These are phyloP conservation scores for Trachelus stipa DNA, from an alignment of 2,888 invertebrate species.

Conservation along the genomic window DNA sequence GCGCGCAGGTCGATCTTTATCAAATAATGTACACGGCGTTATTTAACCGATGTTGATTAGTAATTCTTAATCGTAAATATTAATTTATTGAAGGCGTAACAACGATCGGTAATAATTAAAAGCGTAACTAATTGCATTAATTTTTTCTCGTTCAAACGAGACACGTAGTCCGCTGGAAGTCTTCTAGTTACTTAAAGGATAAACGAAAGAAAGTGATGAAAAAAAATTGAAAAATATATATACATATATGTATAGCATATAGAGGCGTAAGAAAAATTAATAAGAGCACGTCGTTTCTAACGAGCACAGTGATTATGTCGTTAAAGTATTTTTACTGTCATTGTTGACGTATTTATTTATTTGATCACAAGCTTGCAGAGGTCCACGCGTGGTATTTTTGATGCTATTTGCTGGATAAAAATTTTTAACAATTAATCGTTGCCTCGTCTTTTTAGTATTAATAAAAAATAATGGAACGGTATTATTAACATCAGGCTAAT, in stretches of 20 bases:
- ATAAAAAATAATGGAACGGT: background rate
- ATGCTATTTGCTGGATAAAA: background rate
- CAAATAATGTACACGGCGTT: slow-evolving; percentile 29
- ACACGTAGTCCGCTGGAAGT: background rate
- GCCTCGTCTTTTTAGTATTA: background rate
- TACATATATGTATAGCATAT: slow-evolving; percentile 20
- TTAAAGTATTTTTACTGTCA: slow-evolving; percentile 32
- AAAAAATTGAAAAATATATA: background rate
- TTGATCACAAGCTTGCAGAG: slow-evolving; percentile 30
- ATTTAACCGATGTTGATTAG: slow-evolving; percentile 2
- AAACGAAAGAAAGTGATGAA: background rate
- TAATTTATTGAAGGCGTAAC: slow-evolving; percentile 4
- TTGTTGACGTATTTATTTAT: slow-evolving; percentile 43
- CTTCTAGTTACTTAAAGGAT: background rate
- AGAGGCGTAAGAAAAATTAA: background rate
- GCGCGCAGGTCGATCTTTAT: slow-evolving; percentile 52
- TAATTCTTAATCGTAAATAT: background rate
- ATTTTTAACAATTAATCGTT: background rate
- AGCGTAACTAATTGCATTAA: slow-evolving; percentile 12
- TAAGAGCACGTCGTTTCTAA: slow-evolving; percentile 23
- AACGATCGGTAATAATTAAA: slow-evolving; percentile 1
- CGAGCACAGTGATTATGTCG: slow-evolving; percentile 35
- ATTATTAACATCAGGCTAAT: background rate
- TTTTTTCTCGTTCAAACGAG: slow-evolving; percentile 7
- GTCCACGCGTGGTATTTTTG: no score